phyloP scores from a whole-genome alignment of 2,797 vertebrate genomes.

The Telmatherina bonti region DNA sequence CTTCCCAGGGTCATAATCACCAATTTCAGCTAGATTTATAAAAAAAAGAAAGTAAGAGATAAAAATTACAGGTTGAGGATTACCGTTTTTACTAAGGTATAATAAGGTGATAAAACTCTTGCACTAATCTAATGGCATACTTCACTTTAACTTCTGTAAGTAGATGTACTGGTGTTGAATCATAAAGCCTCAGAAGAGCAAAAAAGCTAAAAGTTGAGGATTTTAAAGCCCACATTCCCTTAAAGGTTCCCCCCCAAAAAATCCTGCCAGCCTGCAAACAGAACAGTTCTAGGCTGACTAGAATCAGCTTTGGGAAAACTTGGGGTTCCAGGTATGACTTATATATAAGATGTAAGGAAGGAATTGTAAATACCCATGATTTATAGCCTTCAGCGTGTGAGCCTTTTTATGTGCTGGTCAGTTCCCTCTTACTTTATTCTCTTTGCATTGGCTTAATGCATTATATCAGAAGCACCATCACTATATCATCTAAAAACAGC shows the following conservation, averaged over 20 bases:
- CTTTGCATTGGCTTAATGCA: background rate
- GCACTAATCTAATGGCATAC: background rate
- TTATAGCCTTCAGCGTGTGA: background rate
- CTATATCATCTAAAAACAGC: background rate
- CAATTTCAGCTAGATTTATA: slow-evolving; percentile 90
- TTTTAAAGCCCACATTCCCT: background rate
- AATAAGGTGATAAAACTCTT: background rate
- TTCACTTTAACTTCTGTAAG: background rate
- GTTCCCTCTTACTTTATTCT: background rate
- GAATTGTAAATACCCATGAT: background rate
- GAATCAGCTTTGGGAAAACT: background rate
- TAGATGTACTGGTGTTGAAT: background rate
- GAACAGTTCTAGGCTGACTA: background rate
- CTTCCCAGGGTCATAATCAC: slow-evolving; percentile 97
- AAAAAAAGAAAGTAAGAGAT: background rate
- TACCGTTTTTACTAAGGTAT: background rate
- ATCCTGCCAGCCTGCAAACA: background rate
- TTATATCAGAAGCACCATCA: too few relatives aligned
- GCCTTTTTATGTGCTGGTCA: background rate
- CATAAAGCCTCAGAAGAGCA: background rate
- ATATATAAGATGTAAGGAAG: background rate
- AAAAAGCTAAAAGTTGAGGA: background rate
- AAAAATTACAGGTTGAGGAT: background rate
- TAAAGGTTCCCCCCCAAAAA: background rate
- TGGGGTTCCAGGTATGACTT: background rate